Evolutionary conservation across 2,113 vertebrate species (phyloP).

Genomic region (Copsychus sechellarum): DNA sequence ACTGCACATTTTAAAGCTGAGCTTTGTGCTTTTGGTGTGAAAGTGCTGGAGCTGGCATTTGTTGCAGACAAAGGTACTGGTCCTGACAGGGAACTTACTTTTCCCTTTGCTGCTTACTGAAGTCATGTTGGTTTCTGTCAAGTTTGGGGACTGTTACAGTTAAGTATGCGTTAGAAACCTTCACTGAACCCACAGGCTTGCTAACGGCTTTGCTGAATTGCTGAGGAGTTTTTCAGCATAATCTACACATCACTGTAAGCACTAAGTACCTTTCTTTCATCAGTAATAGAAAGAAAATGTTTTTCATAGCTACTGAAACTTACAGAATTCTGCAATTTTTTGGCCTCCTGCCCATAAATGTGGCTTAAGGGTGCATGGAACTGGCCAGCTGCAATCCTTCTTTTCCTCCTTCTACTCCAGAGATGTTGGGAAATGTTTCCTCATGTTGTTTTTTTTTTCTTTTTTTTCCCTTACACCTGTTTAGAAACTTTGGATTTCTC

Average conservation of each 20-base stretch:
- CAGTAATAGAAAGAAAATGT: not conserved
- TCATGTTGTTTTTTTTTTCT: not conserved
- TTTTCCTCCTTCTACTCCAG: rapidly evolving
- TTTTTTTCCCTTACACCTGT: rapidly evolving
- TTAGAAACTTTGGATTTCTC: not conserved
- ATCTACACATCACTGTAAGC: not conserved
- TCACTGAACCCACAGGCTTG: not conserved
- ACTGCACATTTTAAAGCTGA: rapidly evolving
- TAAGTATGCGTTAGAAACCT: not conserved
- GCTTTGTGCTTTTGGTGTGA: not conserved
- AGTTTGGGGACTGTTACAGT: not conserved
- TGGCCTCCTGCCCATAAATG: rapidly evolving
- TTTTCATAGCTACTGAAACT: not conserved
- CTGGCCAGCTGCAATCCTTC: not conserved
- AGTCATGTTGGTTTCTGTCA: not conserved
- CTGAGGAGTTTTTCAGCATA: not conserved
- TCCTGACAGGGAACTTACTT: not conserved
- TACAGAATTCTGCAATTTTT: rapidly evolving
- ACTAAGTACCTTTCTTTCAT: not conserved
- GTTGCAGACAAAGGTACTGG: not conserved
- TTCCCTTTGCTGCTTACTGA: not conserved
- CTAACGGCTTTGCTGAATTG: not conserved
- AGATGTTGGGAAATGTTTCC: not conserved
- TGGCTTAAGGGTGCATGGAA: rapidly evolving
- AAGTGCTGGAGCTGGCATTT: not conserved